phyloP scores from a whole-genome alignment of 2,797 vertebrate species.

The Cetoscarus ocellatus region DNA sequence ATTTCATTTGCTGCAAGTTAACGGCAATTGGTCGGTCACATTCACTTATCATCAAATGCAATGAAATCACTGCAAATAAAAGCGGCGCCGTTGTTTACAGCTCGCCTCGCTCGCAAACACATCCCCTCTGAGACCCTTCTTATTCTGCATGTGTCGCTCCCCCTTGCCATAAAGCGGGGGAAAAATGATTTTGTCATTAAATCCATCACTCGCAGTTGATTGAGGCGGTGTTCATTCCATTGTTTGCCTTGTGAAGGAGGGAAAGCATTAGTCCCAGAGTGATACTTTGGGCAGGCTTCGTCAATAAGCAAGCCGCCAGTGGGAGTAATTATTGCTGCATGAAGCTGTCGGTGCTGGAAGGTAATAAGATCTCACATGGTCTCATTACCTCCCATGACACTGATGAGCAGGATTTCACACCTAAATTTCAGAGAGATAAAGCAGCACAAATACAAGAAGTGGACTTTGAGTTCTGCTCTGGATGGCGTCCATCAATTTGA shows the following conservation, averaged over 20 bases:
- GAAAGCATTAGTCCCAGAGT: slow-evolving; percentile 75
- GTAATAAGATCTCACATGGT: slow-evolving; percentile 79
- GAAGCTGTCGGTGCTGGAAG: slow-evolving; percentile 72
- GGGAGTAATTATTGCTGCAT: slow-evolving; percentile 83
- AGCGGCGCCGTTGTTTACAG: slow-evolving; percentile 63
- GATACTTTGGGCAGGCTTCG: slow-evolving; percentile 71
- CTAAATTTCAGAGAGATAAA: slow-evolving; percentile 44
- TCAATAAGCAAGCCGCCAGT: slow-evolving; percentile 77
- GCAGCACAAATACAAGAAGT: slow-evolving; percentile 9
- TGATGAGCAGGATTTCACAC: slow-evolving; percentile 70
- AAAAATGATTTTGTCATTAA: slow-evolving; percentile 81
- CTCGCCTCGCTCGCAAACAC: slow-evolving; percentile 26
- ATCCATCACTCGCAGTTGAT: slow-evolving; percentile 78
- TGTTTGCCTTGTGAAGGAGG: slow-evolving; percentile 74
- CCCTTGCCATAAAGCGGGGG: slow-evolving; percentile 60
- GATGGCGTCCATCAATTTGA: slow-evolving; percentile 5
- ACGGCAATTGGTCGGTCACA: slow-evolving; percentile 59
- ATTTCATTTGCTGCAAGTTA: slow-evolving; percentile 72
- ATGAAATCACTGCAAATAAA: slow-evolving; percentile 62
- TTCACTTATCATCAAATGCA: slow-evolving; percentile 72
- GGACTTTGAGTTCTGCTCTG: slow-evolving; percentile 17
- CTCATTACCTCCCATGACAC: slow-evolving; percentile 78
- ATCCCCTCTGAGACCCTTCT: slow-evolving; percentile 56
- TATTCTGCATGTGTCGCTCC: slow-evolving; percentile 62
- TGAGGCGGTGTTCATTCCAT: slow-evolving; percentile 77